Conservation (phyloP, 2,888 invertebrate genomes). For the Nemotelus pantherinus region DNA sequence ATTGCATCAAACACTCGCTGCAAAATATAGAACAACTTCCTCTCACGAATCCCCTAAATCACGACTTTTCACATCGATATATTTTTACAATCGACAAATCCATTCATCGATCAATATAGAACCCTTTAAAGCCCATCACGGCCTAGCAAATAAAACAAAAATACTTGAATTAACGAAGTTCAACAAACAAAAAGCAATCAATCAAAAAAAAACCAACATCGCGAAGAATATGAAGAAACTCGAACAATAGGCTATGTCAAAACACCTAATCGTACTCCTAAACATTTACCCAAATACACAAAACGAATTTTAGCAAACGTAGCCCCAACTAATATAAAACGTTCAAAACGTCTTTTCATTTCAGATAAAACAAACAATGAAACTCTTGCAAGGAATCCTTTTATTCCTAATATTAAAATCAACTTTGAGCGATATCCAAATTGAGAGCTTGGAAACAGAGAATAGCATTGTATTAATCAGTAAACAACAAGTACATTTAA, state of each 20-base stretch:
- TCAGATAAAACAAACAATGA: not conserved
- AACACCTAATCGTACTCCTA: conserved; percentile 14
- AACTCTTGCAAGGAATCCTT: not conserved
- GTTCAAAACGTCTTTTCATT: conserved; percentile 9
- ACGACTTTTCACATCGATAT: not conserved
- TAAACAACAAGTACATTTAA: not conserved
- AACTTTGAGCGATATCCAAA: not conserved
- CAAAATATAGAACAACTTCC: conserved; percentile 15
- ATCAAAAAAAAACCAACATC: conserved; percentile 10
- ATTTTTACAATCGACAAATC: conserved; percentile 23
- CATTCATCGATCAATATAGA: conserved; percentile 18
- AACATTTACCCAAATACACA: conserved; percentile 13
- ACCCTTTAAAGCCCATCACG: conserved; percentile 15
- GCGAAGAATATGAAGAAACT: conserved; percentile 15
- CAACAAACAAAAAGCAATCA: conserved; percentile 9
- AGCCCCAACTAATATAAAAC: conserved; percentile 17
- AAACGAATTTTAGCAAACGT: not conserved
- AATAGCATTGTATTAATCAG: not conserved
- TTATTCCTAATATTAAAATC: not conserved
- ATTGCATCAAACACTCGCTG: conserved; percentile 16
- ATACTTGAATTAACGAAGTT: not conserved
- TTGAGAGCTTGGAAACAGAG: not conserved
- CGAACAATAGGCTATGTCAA: conserved; percentile 7
- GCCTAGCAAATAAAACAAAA: conserved; percentile 1
- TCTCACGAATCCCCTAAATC: conserved; percentile 12